Evolutionary conservation across 2,797 vertebrate genomes (phyloP).

Genomic region (Cyclura pinguis): DNA sequence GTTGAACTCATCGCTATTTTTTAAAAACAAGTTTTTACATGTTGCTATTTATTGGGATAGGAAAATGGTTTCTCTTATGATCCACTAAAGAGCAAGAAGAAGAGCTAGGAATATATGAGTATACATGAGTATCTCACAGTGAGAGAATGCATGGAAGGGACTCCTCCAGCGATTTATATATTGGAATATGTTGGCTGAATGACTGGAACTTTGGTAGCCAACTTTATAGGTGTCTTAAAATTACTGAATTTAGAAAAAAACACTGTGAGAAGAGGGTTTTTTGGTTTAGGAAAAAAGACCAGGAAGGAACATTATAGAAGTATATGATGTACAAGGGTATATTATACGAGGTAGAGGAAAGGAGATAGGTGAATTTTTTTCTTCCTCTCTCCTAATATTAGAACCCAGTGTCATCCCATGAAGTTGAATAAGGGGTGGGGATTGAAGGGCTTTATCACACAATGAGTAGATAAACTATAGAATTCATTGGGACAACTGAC

Average conservation of each 20-base stretch:
- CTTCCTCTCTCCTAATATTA: neutral
- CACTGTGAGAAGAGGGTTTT: too few relatives aligned
- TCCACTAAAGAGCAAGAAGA: neutral
- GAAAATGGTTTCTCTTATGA: too few relatives aligned
- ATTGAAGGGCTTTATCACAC: neutral
- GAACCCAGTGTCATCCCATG: neutral
- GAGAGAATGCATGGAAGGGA: too few relatives aligned
- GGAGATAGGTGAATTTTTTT: neutral
- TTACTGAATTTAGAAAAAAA: too few relatives aligned
- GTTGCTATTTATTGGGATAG: too few relatives aligned
- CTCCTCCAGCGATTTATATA: too few relatives aligned
- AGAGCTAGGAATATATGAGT: neutral
- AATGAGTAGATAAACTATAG: neutral
- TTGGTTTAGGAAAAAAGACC: neutral
- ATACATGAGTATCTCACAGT: neutral
- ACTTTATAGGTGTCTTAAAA: too few relatives aligned
- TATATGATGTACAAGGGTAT: neutral
- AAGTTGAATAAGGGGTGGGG: neutral
- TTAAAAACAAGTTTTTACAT: too few relatives aligned
- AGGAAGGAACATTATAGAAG: neutral
- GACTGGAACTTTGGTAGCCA: too few relatives aligned
- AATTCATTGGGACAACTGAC: neutral
- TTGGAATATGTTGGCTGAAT: neutral
- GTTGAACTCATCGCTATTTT: too few relatives aligned
- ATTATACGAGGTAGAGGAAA: neutral